Evolutionary conservation across 2,888 invertebrate genomes (phyloP).

Genomic region (Volucella inanis): DNA sequence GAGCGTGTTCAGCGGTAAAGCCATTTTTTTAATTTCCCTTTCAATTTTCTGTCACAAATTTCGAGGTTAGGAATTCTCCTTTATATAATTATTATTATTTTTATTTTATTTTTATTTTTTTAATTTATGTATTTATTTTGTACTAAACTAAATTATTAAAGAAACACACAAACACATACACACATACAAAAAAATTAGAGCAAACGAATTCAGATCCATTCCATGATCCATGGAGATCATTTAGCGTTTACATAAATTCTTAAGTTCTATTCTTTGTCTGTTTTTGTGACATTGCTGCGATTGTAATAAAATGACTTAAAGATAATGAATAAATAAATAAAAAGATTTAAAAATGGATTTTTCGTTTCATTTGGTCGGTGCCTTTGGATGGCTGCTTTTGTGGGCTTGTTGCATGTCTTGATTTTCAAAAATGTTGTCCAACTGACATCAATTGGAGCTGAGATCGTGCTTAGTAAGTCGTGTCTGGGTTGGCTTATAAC

Average conservation of each 20-base stretch:
- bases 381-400: background rate
- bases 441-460: too few species aligned
- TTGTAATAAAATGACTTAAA: slow-evolving; percentile 73
- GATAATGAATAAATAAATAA: slow-evolving; percentile 69
- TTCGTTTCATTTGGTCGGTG: background rate
- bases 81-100: slow-evolving; percentile 15
- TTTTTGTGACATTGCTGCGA: slow-evolving; percentile 74
- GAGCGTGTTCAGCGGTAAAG: slow-evolving; percentile 69
- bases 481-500: too few species aligned
- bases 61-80: slow-evolving; percentile 65
- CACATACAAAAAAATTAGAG: slow-evolving; percentile 30
- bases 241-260: slow-evolving; percentile 61
- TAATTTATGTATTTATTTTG: slow-evolving; percentile 76
- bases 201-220: slow-evolving; percentile 59
- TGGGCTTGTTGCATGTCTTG: background rate
- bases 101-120: slow-evolving; percentile 64
- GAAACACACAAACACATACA: slow-evolving; percentile 31
- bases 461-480: too few species aligned
- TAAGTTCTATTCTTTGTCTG: slow-evolving; percentile 72
- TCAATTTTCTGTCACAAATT: slow-evolving; percentile 64
- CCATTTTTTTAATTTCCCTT: slow-evolving; percentile 49
- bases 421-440: too few species aligned
- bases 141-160: slow-evolving; percentile 71
- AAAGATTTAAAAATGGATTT: slow-evolving; percentile 50
- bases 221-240: slow-evolving; percentile 46